phyloP scores from a whole-genome alignment of 1,140 invertebrate species.

The Papilio dardanus region DNA sequence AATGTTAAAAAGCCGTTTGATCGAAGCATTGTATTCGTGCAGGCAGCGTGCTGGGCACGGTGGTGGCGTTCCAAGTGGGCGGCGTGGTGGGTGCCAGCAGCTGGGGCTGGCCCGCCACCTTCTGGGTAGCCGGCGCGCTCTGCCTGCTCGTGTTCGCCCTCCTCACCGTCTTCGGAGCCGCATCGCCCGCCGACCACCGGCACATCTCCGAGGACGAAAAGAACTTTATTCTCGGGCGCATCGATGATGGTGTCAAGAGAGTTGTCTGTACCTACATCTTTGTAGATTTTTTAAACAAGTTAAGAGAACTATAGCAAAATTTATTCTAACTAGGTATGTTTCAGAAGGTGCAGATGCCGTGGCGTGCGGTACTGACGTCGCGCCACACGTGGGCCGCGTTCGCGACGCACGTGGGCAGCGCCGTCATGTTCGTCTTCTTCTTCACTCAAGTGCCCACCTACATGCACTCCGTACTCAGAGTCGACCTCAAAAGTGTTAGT shows the following conservation, averaged over 20 bases:
- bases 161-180: constrained; percentile 71
- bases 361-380: constrained; percentile 89
- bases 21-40: constrained; percentile 23
- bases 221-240: constrained; percentile 79
- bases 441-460: constrained; percentile 91
- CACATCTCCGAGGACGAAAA: constrained; percentile 84
- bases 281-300: background rate
- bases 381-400: constrained; percentile 91
- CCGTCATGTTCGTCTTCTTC: constrained; percentile 94
- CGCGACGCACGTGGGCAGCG: constrained; percentile 90
- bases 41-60: constrained; percentile 70
- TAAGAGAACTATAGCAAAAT: background rate
- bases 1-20: too few relatives aligned
- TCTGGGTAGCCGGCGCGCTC: constrained; percentile 83
- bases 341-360: constrained; percentile 83
- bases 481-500: constrained; percentile 86
- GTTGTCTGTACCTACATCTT: constrained; percentile 43
- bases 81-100: constrained; percentile 70
- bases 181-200: constrained; percentile 83
- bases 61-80: constrained; percentile 78
- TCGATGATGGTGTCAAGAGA: constrained; percentile 47
- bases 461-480: constrained; percentile 90
- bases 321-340: constrained; percentile 9
- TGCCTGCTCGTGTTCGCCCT: constrained; percentile 71
- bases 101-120: constrained; percentile 82